Base-by-base conservation (phyloP, 2,888 invertebrate genomes). In the Dyspetes luteomarginatus region DNA sequence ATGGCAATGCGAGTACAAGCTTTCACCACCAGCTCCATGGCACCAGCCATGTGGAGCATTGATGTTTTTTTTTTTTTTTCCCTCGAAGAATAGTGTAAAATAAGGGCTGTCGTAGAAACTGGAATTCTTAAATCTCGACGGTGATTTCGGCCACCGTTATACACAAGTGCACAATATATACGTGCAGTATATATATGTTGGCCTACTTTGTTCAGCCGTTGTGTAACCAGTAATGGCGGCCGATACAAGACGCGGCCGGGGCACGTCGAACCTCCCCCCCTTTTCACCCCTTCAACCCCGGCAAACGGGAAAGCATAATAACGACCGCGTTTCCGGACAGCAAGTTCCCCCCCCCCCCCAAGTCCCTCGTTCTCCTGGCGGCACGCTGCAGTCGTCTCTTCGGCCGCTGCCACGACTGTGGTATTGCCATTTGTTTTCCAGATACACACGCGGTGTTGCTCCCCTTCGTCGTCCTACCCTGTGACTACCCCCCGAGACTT, bases 271-370 rank as follows among this genome's bases (percentile, higher is more conserved):
- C 24, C 45, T 15, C 24, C 48, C 24, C 64, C 55, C 30, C 15
- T n/a, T n/a, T n/a, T n/a, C 41, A 4, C 22, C 5, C 9, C 41
- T 7, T 22, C 30, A 22, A 50, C 45, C 22, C 7, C 55, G 43
- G 68, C 36, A 78, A 81, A 78, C 81, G 81, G 81, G 64, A 78
- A 81, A 78, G 81, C 81, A 81, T 73, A 81, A 77, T 81, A 81
- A 81, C 78, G 81, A 81, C 77, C 81, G 81, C 56, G 81, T 81
- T 81, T 81, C 81, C 81, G 77, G 78, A 69, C 78, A 68, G 78
- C 73, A 69, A 73, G 77, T 67, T 56, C 68, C 55, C 62, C 15
- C 26, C 24, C 9, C 1, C 43, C 41, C n/a, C n/a, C 2, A 17
- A 26, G 48, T 30, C 52, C 55, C 43, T 62, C 52, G 62, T 45